Evolutionary conservation across 2,888 invertebrate genomes (phyloP), one percentile per base, ranked within the genome.

Genomic region (Trissoscelio sp.): DNA sequence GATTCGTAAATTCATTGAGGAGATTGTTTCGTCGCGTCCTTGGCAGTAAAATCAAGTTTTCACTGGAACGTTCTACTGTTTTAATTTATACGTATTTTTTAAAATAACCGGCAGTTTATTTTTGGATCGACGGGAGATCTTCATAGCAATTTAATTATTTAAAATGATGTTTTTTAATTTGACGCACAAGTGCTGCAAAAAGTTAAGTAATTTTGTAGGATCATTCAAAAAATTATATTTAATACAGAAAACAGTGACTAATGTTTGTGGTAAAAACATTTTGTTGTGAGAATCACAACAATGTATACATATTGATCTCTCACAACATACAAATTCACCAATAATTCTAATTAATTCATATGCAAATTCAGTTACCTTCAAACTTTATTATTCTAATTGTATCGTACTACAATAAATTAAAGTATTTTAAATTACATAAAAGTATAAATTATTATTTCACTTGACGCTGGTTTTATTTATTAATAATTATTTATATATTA

Each of bases 1-100:
- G 57, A 34, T 66, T 66, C 51, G 57, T 57, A 66, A 75, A 73
- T 44, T 44, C 55, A 55, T 42, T 57, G 14, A 53, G 0, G 20
- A 66, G 39, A 51, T 51, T 37, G 48, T 39, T 66, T 31, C n/a
- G n/a, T 22, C 12, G 9, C 16, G 31, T 46, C 70, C 46, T 46
- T 57, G 24, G 14, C 39, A 12, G 14, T 39, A 39, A 34, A 34
- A 9, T 34, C 3, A 14, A 14, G 39, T 39, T 39, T 39, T 39
- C 39, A 14, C 12, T 39, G 3, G 12, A 39, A 39, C 39, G 39
- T n/a, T 12, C 14, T 3, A 39, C 39, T 6, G 12, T 39, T 39
- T 39, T 7, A n/a, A 39, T 12, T 39, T 39, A 39, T 14, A 14
- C 3, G 39, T 2, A 12, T 39, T 39, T 39, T 12, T 6, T 39